Base-by-base conservation (phyloP, 2,888 invertebrate genomes). In the Morpho deidamia region DNA sequence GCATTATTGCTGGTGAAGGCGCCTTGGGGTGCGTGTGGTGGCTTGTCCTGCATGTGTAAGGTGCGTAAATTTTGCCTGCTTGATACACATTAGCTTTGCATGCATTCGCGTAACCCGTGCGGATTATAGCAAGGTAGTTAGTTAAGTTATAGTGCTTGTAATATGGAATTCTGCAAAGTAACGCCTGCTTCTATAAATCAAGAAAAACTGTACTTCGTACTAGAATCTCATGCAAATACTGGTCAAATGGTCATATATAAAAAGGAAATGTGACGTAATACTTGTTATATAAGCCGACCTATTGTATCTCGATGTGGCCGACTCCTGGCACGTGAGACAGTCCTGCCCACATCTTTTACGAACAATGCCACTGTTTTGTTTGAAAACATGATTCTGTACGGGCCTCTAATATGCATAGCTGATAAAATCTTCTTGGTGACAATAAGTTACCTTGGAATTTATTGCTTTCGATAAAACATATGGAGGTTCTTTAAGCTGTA, bases 361-460 rank as follows among this genome's bases (percentile, higher is more conserved):
- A 69, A 83, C 83, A 85, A 82, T 82, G 71, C 75, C 56, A 64
- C 67, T 68, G 75, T 76, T 78, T 76, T 77, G 79, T 81, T 73
- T 68, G 71, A 67, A 72, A 74, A 71, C 65, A 67, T 65, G 70
- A 70, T 77, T 78, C 77, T 74, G 71, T 78, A 80, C 72, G 63
- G 69, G 72, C 72, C 59, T 64, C 65, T 63, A 68, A 68, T 66
- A 67, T 64, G 64, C 60, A 58, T 56, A 64, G 52, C 59, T 64
- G 82, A 84, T 83, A 74, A 66, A 68, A 83, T 83, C 81, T 71
- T 67, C 52, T 62, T 45, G 64, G 65, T 73, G 78, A 72, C 76
- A 68, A 71, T 66, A 69, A 64, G 59, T 63, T 57, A 58, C 63
- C 63, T 67, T 61, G 61, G 63, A 57, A 66, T 67, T 66, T 69